Evolutionary conservation across 2,888 invertebrate genomes (phyloP), one percentile per base, ranked within the genome.

Genomic region (Syrista parreyssii): DNA sequence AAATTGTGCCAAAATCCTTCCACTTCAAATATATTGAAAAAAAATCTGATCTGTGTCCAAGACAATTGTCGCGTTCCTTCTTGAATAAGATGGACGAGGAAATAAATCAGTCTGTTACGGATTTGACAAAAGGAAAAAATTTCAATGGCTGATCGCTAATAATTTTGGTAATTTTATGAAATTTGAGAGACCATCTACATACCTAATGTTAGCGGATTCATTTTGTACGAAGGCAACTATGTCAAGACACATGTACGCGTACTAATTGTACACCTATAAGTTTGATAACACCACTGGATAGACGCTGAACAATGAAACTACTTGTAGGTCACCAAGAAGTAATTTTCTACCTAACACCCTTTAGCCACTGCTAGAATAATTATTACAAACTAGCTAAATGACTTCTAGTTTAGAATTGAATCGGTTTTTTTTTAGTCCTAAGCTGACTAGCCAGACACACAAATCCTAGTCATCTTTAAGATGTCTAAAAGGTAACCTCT

Each of bases 171-270:
- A 55, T 9, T 55, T 55, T 23, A 55, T 9, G 55, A 23, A 9
- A 55, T 1, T 15, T 23, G 23, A 55, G 55, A 55, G 9, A 23
- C 23, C 55, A 9, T 55, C 9, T 9, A 9, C 6, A 55, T 55
- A 15, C 6, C 55, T 12, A 36, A 36, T 55, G 23, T 40, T 23
- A 23, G 23, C 55, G 55, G 23, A 23, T 23, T 55, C 55, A 55
- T 2, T 55, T 9, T 55, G 23, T 55, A 85, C 83, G 81, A 89
- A 89, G 89, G 88, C 88, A 89, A 86, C 86, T 86, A 87, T 86
- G 86, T 80, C 82, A 88, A 88, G 88, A 87, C 87, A 88, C 87
- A 79, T 81, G 81, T 83, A 31, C 71, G 71, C 31, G 71, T 71
- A 33, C 71, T 71, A 32, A 12, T 32, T 33, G 32, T 71, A 31